These are phyloP conservation scores for Pachypeltis micranthus DNA, from an alignment of 1,140 invertebrate genomes.

Conservation along the genomic window DNA sequence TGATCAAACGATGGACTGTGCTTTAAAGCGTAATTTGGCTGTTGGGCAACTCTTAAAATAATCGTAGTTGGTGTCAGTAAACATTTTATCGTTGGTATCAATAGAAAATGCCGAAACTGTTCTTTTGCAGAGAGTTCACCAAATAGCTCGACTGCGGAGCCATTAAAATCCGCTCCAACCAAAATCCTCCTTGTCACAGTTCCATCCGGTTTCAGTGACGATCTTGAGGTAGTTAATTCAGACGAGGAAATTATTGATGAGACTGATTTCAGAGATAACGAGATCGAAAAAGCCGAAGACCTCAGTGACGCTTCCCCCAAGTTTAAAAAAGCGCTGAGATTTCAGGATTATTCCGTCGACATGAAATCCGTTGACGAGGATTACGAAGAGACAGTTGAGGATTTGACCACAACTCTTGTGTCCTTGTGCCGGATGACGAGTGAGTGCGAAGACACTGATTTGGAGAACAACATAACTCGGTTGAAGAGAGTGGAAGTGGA, in stretches of 20 bases:
- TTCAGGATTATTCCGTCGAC: conserved; percentile 1
- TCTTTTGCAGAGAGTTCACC: background rate
- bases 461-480: conserved; percentile 2
- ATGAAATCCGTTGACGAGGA: background rate
- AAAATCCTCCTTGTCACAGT: conserved; percentile 19
- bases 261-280: background rate
- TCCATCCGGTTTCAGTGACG: conserved; percentile 11
- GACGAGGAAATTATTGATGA: conserved; percentile 1
- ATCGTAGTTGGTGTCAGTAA: no score
- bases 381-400: background rate
- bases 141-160: background rate
- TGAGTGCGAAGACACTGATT: background rate
- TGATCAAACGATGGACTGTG: no score
- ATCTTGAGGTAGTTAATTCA: conserved; percentile 1
- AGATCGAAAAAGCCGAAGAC: background rate
- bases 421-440: background rate
- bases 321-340: background rate
- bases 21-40: no score
- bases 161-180: background rate
- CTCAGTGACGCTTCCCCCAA: background rate
- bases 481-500: conserved; percentile 13
- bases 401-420: background rate
- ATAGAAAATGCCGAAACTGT: no score
- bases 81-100: no score
- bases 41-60: no score